Evolutionary conservation across 2,888 invertebrate species (phyloP).

Genomic region (Eupithecia exiguata): DNA sequence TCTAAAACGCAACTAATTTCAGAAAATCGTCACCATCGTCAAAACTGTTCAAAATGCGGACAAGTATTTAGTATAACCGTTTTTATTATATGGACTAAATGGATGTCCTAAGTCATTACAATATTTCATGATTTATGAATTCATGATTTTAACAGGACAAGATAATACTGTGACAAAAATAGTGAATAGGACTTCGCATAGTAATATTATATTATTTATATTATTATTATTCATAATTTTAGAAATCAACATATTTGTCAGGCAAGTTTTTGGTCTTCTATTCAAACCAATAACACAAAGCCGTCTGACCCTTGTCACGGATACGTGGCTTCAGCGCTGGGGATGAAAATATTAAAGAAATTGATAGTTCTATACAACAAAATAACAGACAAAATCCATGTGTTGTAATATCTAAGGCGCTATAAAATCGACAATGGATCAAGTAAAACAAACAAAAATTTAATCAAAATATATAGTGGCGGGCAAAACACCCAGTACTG

Average conservation of each 20-base stretch:
- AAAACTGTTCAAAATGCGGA: not conserved
- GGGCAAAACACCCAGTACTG: not conserved
- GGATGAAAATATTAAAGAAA: conserved; percentile 6
- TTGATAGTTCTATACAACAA: conserved; percentile 19
- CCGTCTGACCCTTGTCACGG: not conserved
- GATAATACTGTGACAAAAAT: too few relatives aligned
- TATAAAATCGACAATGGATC: not conserved
- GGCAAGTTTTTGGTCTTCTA: not conserved
- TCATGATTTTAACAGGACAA: too few relatives aligned
- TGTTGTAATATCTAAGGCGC: not conserved
- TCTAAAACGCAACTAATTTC: conserved; percentile 21
- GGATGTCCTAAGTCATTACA: too few relatives aligned
- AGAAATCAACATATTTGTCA: too few relatives aligned
- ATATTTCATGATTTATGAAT: too few relatives aligned
- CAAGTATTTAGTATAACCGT: not conserved
- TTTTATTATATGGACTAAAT: too few relatives aligned
- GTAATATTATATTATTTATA: too few relatives aligned
- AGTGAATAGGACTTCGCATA: too few relatives aligned
- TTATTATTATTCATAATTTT: too few relatives aligned
- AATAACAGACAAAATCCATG: conserved; percentile 20
- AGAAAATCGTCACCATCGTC: not conserved
- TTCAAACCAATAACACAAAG: not conserved
- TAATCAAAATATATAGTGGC: not conserved
- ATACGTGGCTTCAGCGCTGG: not conserved
- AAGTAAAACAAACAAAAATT: not conserved